phyloP scores from a whole-genome alignment of 1,140 invertebrate genomes.

The Drosophila rhopaloa region DNA sequence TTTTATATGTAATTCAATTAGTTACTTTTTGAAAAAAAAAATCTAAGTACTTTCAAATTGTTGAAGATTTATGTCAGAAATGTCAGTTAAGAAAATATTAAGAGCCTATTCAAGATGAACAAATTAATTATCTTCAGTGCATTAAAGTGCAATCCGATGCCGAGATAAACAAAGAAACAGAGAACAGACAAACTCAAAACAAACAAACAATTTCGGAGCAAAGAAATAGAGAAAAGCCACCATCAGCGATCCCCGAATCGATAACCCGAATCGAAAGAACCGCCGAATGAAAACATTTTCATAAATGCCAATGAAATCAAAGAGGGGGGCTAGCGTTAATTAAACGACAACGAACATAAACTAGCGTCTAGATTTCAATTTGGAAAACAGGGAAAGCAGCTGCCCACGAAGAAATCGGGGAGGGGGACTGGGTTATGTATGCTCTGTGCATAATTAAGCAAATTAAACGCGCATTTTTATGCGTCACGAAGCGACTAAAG shows the following conservation, averaged over 20 bases:
- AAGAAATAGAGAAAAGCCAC: constrained; percentile 26
- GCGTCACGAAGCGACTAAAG: constrained; percentile 59
- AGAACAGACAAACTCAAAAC: constrained; percentile 21
- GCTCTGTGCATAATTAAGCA: constrained; percentile 75
- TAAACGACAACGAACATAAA: constrained; percentile 75
- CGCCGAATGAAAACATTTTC: constrained; percentile 76
- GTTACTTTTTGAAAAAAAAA: no score
- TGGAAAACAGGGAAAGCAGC: constrained; percentile 25
- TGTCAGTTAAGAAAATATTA: no score
- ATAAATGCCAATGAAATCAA: constrained; percentile 67
- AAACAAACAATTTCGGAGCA: constrained; percentile 16
- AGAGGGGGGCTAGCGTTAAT: constrained; percentile 56
- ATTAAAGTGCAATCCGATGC: constrained; percentile 25
- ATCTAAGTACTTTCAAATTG: no score
- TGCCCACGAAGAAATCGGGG: not conserved
- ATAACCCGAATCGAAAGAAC: constrained; percentile 29
- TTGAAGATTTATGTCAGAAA: no score
- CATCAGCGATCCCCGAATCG: constrained; percentile 47
- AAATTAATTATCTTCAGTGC: not conserved
- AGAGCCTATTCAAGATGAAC: no score
- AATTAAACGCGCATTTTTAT: constrained; percentile 81
- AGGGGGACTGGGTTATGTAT: constrained; percentile 19
- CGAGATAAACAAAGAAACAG: constrained; percentile 17
- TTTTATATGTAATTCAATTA: no score
- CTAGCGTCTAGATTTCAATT: constrained; percentile 77